Base-by-base conservation (phyloP, 2,888 invertebrate genomes). In the Flexamia atlantica region DNA sequence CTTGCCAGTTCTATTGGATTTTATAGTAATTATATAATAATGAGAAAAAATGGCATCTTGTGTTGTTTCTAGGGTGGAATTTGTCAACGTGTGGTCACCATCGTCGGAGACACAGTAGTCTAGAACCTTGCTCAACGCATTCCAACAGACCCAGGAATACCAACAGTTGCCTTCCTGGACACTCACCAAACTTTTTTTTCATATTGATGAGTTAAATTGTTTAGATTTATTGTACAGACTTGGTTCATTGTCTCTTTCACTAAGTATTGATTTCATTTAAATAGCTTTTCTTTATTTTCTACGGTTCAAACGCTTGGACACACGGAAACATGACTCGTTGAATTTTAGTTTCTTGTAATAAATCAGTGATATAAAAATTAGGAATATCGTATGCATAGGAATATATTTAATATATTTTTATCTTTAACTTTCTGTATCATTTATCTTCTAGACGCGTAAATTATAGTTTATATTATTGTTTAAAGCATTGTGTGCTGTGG, bases 81-180 rank as follows among this genome's bases (percentile, higher is more conserved):
- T 9, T 46, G 46, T 46, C 46, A 46, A 46, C 46, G 46, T 46
- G 76, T 76, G 10, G 80, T 83, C 64, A 36, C 84, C 23, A 60
- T 84, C 28, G 74, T 57, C 50, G 82, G 82, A 30, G 84, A 76
- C 36, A 79, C 82, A n/a, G 79, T 84, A 30, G 84, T 82, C 42
- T 84, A 84, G 84, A 64, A 57, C 79, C 57, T 84, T 81, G 84
- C 84, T 84, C 84, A 84, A 84, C 40, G 81, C 84, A 84, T 84
- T 84, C 84, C 84, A 81, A 68, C 68, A 53, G 36, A 36, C 32
- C 32, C 40, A 40, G 40, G 42, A 70, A 40, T 70, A 79, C 79
- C 79, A 14, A 53, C 79, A 53, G 79, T 57, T 79, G 79, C 79
- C 79, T 79, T 79, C 76, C 79, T 79, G 57, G 57, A 79, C 79